Evolutionary conservation across 2,888 invertebrate genomes (phyloP).

Genomic region (Nemotelus pantherinus): DNA sequence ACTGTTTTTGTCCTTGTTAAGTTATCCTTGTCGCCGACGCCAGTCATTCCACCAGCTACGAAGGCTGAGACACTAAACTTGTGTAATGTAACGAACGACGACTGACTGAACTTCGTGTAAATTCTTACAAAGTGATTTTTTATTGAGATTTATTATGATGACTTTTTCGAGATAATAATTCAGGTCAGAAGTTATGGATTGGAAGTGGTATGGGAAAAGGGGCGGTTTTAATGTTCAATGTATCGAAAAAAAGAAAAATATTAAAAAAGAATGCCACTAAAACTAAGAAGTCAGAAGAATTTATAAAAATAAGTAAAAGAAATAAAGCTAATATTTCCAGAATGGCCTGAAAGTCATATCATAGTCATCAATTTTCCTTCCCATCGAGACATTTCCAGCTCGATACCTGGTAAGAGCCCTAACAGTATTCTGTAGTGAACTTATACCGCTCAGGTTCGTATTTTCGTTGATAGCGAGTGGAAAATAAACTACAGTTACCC

Average conservation of each 20-base stretch:
- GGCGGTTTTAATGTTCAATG: not conserved
- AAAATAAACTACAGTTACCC: conserved; percentile 14
- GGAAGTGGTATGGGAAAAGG: not conserved
- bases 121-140: conserved; percentile 48
- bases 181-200: conserved; percentile 11
- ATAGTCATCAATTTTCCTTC: no score
- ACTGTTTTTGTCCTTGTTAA: conserved; percentile 8
- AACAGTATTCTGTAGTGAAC: no score
- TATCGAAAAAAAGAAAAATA: not conserved
- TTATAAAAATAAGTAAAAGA: no score
- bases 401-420: no score
- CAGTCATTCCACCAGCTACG: not conserved
- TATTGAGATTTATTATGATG: conserved; percentile 50
- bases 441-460: not conserved
- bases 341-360: no score
- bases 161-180: conserved; percentile 48
- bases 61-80: not conserved
- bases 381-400: no score
- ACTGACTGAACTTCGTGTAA: conserved; percentile 32
- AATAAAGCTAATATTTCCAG: no score
- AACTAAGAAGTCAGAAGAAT: no score
- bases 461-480: not conserved
- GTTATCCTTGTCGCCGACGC: not conserved
- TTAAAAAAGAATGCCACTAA: no score
- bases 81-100: not conserved